phyloP scores from a whole-genome alignment of 1,140 invertebrate species.

The Penaeus japonicus region DNA sequence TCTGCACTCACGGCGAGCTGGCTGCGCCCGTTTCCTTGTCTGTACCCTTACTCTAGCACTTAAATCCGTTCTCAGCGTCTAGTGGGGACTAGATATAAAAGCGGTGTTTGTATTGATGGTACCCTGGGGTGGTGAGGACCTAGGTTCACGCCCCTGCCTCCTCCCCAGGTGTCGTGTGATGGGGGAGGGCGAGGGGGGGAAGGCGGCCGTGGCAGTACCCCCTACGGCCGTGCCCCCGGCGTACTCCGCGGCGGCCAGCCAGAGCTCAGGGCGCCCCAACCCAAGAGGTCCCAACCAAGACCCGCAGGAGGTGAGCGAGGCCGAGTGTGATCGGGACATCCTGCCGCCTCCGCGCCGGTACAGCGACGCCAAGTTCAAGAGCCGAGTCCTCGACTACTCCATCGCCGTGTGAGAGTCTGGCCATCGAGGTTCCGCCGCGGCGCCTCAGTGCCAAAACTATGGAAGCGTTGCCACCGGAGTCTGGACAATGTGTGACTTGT shows the following conservation, averaged over 20 bases:
- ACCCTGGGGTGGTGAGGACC: slow-evolving; percentile 53
- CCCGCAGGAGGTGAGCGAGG: slow-evolving; percentile 40
- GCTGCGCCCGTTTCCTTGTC: too few relatives aligned
- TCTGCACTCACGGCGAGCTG: too few relatives aligned
- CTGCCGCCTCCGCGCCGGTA: slow-evolving; percentile 40
- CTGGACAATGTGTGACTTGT: too few relatives aligned
- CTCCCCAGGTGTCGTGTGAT: slow-evolving; percentile 51
- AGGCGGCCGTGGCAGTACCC: not conserved
- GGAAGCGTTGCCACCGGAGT: too few relatives aligned
- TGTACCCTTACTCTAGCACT: not conserved
- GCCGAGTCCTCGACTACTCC: slow-evolving; percentile 35
- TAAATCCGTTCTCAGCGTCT: not conserved
- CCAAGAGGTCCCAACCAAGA: slow-evolving; percentile 47
- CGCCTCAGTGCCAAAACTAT: too few relatives aligned
- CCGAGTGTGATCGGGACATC: slow-evolving; percentile 44
- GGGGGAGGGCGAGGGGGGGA: slow-evolving; percentile 23
- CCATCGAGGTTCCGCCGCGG: too few relatives aligned
- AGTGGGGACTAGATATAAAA: not conserved
- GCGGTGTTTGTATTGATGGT: slow-evolving; percentile 30
- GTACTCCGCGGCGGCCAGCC: slow-evolving; percentile 34
- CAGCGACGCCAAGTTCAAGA: slow-evolving; percentile 46
- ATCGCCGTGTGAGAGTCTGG: slow-evolving; percentile 33
- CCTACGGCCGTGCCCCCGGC: slow-evolving; percentile 26
- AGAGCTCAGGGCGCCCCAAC: slow-evolving; percentile 34
- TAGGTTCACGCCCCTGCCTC: slow-evolving; percentile 49